phyloP scores from a whole-genome alignment of 2,113 vertebrate genomes.

The Propithecus coquereli region DNA sequence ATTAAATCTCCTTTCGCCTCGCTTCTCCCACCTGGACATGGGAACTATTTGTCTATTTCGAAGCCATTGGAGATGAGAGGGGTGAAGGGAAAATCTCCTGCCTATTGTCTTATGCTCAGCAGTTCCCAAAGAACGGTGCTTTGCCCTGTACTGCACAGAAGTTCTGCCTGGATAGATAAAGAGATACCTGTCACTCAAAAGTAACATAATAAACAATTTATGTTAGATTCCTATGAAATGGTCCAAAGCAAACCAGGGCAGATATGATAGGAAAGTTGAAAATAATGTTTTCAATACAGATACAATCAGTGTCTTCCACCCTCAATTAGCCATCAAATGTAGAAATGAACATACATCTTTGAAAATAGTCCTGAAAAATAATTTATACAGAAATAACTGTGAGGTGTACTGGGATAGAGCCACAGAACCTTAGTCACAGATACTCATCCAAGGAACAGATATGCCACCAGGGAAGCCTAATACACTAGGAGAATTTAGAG shows the following conservation, averaged over 20 bases:
- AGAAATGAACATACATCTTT: not conserved
- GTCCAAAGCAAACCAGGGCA: no score
- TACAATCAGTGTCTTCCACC: not conserved
- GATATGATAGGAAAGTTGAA: not conserved
- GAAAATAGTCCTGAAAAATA: not conserved
- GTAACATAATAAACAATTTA: not conserved
- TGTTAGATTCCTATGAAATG: not conserved
- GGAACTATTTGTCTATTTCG: not conserved
- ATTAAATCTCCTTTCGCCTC: not conserved
- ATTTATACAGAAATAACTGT: not conserved
- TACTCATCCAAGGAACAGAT: not conserved
- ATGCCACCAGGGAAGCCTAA: fast-evolving
- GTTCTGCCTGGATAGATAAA: not conserved
- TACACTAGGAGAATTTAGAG: not conserved
- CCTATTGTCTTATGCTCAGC: not conserved
- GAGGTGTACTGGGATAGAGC: not conserved
- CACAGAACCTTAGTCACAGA: not conserved
- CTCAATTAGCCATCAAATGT: not conserved
- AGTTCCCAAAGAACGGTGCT: fast-evolving
- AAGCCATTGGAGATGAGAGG: not conserved
- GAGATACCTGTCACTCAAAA: not conserved
- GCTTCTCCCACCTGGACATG: not conserved
- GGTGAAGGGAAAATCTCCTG: fast-evolving
- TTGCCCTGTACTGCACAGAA: not conserved
- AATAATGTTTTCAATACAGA: not conserved